phyloP scores from a whole-genome alignment of 2,113 vertebrate genomes.

The Chamaea fasciata region DNA sequence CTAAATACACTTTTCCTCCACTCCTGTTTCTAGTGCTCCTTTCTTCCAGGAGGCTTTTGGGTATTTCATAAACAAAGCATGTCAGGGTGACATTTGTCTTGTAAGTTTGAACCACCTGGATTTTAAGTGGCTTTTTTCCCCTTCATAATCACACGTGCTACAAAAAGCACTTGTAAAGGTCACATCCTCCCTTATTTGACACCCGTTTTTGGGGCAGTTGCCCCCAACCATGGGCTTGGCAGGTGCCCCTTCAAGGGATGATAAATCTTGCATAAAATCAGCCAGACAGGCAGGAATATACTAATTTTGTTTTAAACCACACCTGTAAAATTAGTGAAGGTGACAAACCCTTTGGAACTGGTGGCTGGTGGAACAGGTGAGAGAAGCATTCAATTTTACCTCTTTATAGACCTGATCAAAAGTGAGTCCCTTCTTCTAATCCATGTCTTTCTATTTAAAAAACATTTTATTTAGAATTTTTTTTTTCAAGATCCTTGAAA shows the following conservation, averaged over 20 bases:
- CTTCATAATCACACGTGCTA: background rate
- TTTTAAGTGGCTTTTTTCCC: background rate
- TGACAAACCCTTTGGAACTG: background rate
- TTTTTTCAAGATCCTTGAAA: background rate
- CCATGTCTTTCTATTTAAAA: background rate
- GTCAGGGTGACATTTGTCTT: background rate
- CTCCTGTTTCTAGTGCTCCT: background rate
- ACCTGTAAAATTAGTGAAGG: background rate
- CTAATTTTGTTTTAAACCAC: background rate
- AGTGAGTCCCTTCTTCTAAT: background rate
- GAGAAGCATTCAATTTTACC: background rate
- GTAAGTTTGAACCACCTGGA: background rate
- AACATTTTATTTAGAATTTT: background rate
- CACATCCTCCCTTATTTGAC: background rate
- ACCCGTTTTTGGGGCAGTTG: background rate
- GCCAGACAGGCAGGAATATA: background rate
- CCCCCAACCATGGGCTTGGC: accelerated
- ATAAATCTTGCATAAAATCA: no score
- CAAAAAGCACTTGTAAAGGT: background rate
- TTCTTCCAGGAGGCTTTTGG: background rate
- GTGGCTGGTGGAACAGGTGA: background rate
- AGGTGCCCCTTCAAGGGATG: background rate
- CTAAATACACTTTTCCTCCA: background rate
- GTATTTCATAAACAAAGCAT: background rate
- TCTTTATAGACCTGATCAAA: background rate